Percentiles rank a stretch among this genome's conserved stretches.
Evolutionary conservation across 2,113 vertebrate species (phyloP).

Genomic region (Stercorarius parasiticus): DNA sequence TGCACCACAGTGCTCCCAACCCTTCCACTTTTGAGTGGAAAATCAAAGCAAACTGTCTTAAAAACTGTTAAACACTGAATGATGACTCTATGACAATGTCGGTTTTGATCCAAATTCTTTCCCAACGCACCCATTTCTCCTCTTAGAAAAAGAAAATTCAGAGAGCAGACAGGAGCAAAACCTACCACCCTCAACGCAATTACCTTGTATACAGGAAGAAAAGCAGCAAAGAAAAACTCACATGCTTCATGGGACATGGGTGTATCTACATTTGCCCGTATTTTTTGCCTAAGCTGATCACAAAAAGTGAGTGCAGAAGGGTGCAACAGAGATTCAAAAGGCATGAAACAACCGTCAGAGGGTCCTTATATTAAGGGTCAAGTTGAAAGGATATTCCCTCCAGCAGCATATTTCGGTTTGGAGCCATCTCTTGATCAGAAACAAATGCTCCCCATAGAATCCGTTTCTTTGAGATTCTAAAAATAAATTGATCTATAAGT

Average conservation of each 20-base stretch:
- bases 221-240: background rate
- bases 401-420: background rate
- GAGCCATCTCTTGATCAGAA: conserved; percentile 52
- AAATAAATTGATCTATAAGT: conserved; percentile 70
- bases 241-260: background rate
- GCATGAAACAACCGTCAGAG: background rate
- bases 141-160: background rate
- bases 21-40: background rate
- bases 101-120: background rate
- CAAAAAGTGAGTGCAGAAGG: background rate
- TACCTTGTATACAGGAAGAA: background rate
- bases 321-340: background rate
- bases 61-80: background rate
- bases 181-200: background rate
- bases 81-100: background rate
- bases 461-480: conserved; percentile 67
- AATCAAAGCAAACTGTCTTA: background rate
- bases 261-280: background rate
- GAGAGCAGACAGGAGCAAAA: background rate
- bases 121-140: fast-evolving
- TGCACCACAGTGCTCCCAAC: background rate
- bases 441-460: conserved; percentile 47
- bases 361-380: background rate
- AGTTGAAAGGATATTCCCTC: conserved; percentile 15
- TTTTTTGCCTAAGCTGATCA: background rate